These are phyloP conservation scores for Polyploca ridens DNA, from an alignment of 2,888 invertebrate genomes.

Conservation along the genomic window DNA sequence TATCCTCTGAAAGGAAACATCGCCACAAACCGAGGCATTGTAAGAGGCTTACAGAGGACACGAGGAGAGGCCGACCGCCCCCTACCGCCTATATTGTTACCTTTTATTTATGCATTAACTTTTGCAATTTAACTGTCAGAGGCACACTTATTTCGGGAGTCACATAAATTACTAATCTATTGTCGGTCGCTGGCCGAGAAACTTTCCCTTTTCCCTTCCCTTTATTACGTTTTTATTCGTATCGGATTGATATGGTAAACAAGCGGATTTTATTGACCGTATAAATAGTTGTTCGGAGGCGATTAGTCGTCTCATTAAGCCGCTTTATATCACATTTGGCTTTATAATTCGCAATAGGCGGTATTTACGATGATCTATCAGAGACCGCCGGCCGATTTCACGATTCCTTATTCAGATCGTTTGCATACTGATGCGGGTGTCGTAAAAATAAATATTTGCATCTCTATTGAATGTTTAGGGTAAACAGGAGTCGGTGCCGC, in stretches of 20 bases:
- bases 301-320: slow-evolving; percentile 63
- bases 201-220: slow-evolving; percentile 35
- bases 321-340: slow-evolving; percentile 38
- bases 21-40: slow-evolving; percentile 16
- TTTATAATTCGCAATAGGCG: slow-evolving; percentile 39
- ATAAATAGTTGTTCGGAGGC: slow-evolving; percentile 42
- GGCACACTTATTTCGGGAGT: slow-evolving; percentile 47
- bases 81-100: slow-evolving; percentile 66
- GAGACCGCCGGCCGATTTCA: slow-evolving; percentile 17
- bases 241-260: slow-evolving; percentile 65
- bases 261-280: slow-evolving; percentile 39
- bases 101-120: slow-evolving; percentile 82
- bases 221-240: slow-evolving; percentile 55
- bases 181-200: slow-evolving; percentile 44
- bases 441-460: slow-evolving; percentile 55
- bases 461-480: slow-evolving; percentile 54
- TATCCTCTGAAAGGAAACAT: slow-evolving; percentile 21
- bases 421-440: slow-evolving; percentile 45
- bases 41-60: slow-evolving; percentile 22
- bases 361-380: slow-evolving; percentile 43
- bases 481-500: slow-evolving; percentile 32
- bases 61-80: slow-evolving; percentile 14
- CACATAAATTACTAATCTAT: slow-evolving; percentile 58
- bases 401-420: slow-evolving; percentile 28
- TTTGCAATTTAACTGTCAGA: slow-evolving; percentile 75